These are phyloP conservation scores for Eutolmus rufibarbis DNA, from an alignment of 2,888 invertebrate species.

Conservation along the genomic window DNA sequence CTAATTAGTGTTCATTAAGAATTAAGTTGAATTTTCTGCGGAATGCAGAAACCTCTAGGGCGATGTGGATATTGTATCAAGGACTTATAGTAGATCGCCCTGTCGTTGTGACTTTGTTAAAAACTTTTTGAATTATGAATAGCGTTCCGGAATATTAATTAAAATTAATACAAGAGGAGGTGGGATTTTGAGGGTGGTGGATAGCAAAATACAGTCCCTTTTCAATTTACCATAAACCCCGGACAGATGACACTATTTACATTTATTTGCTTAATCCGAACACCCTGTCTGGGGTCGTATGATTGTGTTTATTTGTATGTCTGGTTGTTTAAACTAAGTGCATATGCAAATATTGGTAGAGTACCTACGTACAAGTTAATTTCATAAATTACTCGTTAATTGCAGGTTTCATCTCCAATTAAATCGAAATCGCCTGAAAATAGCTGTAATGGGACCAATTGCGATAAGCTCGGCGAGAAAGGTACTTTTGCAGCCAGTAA, in stretches of 20 bases:
- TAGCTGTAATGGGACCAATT: constrained; percentile 48
- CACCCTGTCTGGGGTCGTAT: neutral
- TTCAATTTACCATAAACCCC: constrained; percentile 24
- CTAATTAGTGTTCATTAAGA: constrained; percentile 32
- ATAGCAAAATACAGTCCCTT: neutral
- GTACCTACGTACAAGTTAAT: neutral
- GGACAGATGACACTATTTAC: neutral
- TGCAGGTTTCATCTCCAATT: constrained; percentile 49
- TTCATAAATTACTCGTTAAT: constrained; percentile 38
- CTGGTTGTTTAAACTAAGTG: neutral
- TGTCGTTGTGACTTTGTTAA: neutral
- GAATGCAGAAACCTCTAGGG: neutral
- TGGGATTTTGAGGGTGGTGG: neutral
- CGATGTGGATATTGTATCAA: neutral
- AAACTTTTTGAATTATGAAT: constrained; percentile 3
- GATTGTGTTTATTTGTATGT: neutral
- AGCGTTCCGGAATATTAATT: constrained; percentile 41
- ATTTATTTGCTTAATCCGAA: neutral
- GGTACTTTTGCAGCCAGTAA: neutral
- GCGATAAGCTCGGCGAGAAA: constrained; percentile 34
- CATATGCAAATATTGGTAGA: neutral
- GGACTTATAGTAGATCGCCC: neutral
- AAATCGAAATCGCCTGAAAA: constrained; percentile 47
- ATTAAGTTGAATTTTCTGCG: neutral
- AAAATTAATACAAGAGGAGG: constrained; percentile 41